phyloP scores from a whole-genome alignment of 2,113 vertebrate genomes.

The Tretioscincus oriximinensis region DNA sequence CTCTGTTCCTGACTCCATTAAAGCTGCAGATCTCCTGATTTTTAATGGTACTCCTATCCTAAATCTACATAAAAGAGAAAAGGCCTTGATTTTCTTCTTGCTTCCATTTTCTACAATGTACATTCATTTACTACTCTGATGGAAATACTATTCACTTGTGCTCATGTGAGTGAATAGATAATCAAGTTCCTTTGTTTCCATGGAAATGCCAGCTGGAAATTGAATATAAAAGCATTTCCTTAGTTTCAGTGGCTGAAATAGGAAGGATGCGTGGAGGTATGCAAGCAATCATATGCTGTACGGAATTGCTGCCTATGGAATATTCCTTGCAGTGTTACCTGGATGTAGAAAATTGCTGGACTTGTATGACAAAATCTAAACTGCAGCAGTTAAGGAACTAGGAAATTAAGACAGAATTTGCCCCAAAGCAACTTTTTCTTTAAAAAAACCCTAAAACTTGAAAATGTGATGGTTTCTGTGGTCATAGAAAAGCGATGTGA shows the following conservation, averaged over 20 bases:
- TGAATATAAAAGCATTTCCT: conserved; percentile 18
- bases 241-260: conserved; percentile 13
- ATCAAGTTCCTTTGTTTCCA: conserved; percentile 30
- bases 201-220: conserved; percentile 29
- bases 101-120: conserved; percentile 1
- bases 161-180: conserved; percentile 32
- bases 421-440: neutral
- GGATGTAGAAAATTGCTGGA: neutral
- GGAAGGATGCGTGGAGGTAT: neutral
- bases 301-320: neutral
- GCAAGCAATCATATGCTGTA: neutral
- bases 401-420: conserved; percentile 11
- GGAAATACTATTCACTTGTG: conserved; percentile 30
- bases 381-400: conserved; percentile 20
- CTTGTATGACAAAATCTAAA: neutral
- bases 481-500: neutral
- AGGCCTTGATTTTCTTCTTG: neutral
- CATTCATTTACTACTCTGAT: conserved; percentile 11
- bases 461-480: neutral
- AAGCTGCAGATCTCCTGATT: too few species aligned
- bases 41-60: neutral
- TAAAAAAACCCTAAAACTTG: neutral
- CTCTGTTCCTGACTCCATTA: too few species aligned
- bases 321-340: neutral
- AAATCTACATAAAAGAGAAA: neutral